Evolutionary conservation across 2,113 vertebrate species (phyloP).

Genomic region (Pachycephala philippinensis): DNA sequence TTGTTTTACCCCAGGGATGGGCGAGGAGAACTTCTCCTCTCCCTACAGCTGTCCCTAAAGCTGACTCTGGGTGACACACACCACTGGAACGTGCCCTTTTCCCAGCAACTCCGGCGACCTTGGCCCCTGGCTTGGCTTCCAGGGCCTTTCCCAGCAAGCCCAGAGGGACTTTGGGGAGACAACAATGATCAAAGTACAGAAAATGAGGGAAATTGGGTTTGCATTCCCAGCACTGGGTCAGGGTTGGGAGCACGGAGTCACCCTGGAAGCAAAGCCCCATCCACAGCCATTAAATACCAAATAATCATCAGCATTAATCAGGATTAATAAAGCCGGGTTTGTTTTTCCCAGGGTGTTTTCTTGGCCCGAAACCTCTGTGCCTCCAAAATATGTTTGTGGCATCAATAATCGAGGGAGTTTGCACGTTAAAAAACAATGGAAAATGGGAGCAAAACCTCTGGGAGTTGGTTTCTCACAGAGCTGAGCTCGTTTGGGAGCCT

Average conservation of each 20-base stretch:
- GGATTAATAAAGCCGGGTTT: not conserved
- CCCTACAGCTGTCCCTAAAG: not conserved
- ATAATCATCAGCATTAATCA: not conserved
- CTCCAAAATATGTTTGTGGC: not conserved
- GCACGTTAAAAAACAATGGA: not conserved
- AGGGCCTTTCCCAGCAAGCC: not conserved
- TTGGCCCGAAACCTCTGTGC: not conserved
- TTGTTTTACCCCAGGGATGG: not conserved
- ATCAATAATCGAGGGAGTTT: not conserved
- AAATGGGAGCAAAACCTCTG: not conserved
- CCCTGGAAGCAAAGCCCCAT: not conserved
- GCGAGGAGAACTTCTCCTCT: too few relatives aligned
- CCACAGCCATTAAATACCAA: not conserved
- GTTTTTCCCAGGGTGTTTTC: not conserved
- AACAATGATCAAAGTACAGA: not conserved
- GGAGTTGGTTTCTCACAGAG: not conserved
- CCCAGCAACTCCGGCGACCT: not conserved
- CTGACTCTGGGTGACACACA: not conserved
- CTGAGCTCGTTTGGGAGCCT: not conserved
- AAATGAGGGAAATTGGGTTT: not conserved
- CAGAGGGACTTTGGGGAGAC: not conserved
- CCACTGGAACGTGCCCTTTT: fast-evolving
- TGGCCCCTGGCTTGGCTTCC: not conserved
- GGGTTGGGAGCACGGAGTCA: fast-evolving
- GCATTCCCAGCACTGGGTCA: fast-evolving